A percentile compares a stretch with the other conserved stretches of the same genome.
phyloP scores from a whole-genome alignment of 2,888 invertebrate species.

The Lithophane ornitopus region DNA sequence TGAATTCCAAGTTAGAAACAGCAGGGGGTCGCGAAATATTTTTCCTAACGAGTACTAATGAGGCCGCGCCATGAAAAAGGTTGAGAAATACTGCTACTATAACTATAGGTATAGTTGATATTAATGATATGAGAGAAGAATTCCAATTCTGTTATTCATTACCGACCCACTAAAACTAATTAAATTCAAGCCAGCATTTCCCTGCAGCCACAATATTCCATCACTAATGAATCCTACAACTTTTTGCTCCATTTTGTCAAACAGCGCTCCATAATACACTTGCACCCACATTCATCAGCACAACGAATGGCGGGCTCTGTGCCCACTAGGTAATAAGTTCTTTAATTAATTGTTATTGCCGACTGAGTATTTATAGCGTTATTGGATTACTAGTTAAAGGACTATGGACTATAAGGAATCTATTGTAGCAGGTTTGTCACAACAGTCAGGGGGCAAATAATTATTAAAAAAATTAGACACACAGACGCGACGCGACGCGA shows the following conservation, averaged over 20 bases:
- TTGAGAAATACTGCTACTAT: too few relatives aligned
- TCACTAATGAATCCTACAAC: conserved; percentile 50
- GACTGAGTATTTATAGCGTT: conserved; percentile 70
- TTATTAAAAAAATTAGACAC: too few relatives aligned
- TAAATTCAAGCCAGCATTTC: conserved; percentile 14
- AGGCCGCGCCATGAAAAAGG: too few relatives aligned
- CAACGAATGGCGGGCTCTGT: conserved; percentile 71
- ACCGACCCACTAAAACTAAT: conserved; percentile 15
- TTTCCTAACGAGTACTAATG: too few relatives aligned
- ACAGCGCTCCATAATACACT: conserved; percentile 43
- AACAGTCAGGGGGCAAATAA: neutral
- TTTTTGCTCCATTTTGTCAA: conserved; percentile 49
- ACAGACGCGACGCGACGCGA: too few relatives aligned
- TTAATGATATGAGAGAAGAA: neutral
- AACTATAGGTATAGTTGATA: too few relatives aligned
- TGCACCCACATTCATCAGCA: conserved; percentile 69
- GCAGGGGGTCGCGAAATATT: too few relatives aligned
- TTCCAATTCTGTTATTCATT: neutral
- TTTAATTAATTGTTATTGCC: conserved; percentile 84
- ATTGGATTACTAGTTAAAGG: conserved; percentile 65
- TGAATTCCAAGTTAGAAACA: too few relatives aligned
- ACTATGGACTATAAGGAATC: conserved; percentile 32
- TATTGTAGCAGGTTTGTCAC: neutral
- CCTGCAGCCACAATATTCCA: conserved; percentile 1
- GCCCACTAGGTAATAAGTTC: conserved; percentile 76